phyloP scores from a whole-genome alignment of 2,888 invertebrate species.

The Drosophila recens region DNA sequence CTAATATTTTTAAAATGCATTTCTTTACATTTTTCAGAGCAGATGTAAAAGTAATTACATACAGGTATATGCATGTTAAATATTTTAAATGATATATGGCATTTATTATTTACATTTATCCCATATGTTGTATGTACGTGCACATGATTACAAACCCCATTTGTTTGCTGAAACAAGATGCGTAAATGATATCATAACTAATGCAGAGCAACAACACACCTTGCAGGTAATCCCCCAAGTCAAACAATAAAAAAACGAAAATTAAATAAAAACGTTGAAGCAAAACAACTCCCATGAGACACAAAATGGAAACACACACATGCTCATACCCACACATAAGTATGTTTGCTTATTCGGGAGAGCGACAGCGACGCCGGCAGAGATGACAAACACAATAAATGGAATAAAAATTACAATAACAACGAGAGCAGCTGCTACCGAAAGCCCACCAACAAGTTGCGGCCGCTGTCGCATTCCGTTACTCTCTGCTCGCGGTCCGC shows the following conservation, averaged over 20 bases:
- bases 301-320: constrained; percentile 9
- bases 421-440: constrained; percentile 4
- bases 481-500: constrained; percentile 23
- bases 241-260: constrained; percentile 50
- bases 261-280: constrained; percentile 51
- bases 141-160: not conserved
- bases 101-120: not conserved
- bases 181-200: constrained; percentile 38
- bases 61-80: too few species aligned
- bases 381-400: constrained; percentile 49
- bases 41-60: too few species aligned
- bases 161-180: constrained; percentile 9
- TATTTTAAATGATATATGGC: not conserved
- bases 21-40: too few species aligned
- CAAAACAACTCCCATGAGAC: constrained; percentile 29
- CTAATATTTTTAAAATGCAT: too few species aligned
- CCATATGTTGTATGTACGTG: not conserved
- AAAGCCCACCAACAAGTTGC: constrained; percentile 49
- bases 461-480: constrained; percentile 32
- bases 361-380: constrained; percentile 28
- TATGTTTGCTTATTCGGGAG: constrained; percentile 19
- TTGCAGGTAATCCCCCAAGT: constrained; percentile 9
- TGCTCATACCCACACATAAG: not conserved
- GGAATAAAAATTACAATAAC: constrained; percentile 30
- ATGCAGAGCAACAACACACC: constrained; percentile 11